phyloP scores from a whole-genome alignment of 2,888 invertebrate species.

The Andrena fulva region DNA sequence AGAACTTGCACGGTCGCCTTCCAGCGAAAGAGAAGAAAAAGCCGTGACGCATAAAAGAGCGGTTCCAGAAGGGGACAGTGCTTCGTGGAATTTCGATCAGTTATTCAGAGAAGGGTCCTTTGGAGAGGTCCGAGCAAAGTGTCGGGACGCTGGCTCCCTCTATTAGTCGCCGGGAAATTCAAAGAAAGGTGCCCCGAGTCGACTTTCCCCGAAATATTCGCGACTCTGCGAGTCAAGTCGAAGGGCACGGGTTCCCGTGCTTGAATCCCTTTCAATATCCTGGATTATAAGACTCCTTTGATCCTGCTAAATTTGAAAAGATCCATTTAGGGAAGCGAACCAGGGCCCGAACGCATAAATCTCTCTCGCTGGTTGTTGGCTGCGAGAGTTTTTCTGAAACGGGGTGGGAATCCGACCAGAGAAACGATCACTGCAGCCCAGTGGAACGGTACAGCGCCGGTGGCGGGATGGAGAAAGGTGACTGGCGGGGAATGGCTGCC shows the following conservation, averaged over 20 bases:
- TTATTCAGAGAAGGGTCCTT: conserved; percentile 33
- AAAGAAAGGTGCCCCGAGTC: too few species aligned
- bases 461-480: conserved; percentile 18
- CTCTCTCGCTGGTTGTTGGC: conserved; percentile 6
- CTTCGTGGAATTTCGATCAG: conserved; percentile 50
- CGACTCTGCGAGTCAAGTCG: too few species aligned
- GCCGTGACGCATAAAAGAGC: conserved; percentile 40
- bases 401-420: conserved; percentile 28
- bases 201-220: too few species aligned
- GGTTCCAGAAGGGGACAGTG: conserved; percentile 23
- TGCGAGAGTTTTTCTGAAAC: neutral
- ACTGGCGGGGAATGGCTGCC: conserved; percentile 61
- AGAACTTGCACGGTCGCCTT: conserved; percentile 25
- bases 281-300: neutral
- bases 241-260: too few species aligned
- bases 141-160: neutral
- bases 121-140: neutral
- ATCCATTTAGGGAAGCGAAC: neutral
- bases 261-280: neutral
- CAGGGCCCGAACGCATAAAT: neutral
- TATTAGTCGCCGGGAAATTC: too few species aligned
- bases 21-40: neutral
- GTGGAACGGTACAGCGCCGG: neutral
- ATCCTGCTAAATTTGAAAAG: neutral
- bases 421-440: conserved; percentile 21